Evolutionary conservation across 2,797 vertebrate species (phyloP), one percentile per base, ranked within the genome.

Genomic region (Takifugu ocellatus): DNA sequence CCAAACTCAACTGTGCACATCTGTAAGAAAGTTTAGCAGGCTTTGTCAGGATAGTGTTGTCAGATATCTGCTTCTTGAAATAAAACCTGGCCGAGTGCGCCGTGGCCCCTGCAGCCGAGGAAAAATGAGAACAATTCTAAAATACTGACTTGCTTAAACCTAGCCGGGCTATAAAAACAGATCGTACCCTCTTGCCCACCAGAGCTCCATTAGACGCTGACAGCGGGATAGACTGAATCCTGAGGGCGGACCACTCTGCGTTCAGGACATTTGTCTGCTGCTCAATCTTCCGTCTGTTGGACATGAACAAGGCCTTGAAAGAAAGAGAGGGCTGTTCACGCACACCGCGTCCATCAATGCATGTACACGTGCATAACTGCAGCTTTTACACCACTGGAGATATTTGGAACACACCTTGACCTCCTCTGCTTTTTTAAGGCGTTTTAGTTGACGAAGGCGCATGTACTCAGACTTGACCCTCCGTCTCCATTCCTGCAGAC

Each of bases 381-480:
- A 39, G 36, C 36, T 39, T 14, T 39, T 39, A 39, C 7, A 36
- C 9, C 33, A 36, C 33, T 46, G n/a, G 9, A 46, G 21, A n/a
- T 46, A 7, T 21, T n/a, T n/a, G 16, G 5, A 10, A 21, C 83
- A 31, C 80, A 97, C 97, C 93, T 97, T 97, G 7, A 97, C 94
- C 55, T 94, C 91, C 85, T 97, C 94, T 25, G 93, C 94, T 5
- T 96, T 95, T 79, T 95, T 94, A 70, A 98, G 94, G 68, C 95
- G 93, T 74, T 97, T 97, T 57, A 96, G 88, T 62, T 98, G 97
- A 66, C 94, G 92, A 15, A 99, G 94, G 6, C 95, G 91, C 95
- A 99, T 98, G 7, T 98, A 98, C 74, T 99, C 96, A 0, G 96
- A 96, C 77, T 96, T 97, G 69, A 98, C 96, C 82, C 96, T 94